Evolutionary conservation across 1,140 invertebrate species (phyloP).

Genomic region (Chymomyza costata): DNA sequence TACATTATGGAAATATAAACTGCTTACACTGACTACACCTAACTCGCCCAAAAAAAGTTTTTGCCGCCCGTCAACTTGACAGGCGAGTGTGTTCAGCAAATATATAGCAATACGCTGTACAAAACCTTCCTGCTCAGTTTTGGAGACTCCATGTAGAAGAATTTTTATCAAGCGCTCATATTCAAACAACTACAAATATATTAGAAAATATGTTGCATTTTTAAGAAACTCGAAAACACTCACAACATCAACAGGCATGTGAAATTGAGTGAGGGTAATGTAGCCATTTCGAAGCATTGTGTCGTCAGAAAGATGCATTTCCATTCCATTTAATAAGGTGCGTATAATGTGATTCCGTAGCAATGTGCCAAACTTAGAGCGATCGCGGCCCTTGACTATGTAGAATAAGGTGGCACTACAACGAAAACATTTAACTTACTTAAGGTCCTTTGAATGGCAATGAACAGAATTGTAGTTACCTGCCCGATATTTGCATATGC

Average conservation of each 20-base stretch:
- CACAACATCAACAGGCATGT: slow-evolving; percentile 95
- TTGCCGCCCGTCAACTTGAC: slow-evolving; percentile 94
- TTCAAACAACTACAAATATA: slow-evolving; percentile 86
- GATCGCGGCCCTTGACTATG: slow-evolving; percentile 91
- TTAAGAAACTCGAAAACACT: slow-evolving; percentile 57
- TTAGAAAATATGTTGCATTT: too few species aligned
- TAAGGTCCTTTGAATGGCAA: background rate
- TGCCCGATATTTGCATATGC: slow-evolving; percentile 94
- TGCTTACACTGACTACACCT: slow-evolving; percentile 88
- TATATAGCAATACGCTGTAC: slow-evolving; percentile 96
- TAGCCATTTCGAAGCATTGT: slow-evolving; percentile 98
- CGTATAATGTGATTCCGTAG: slow-evolving; percentile 88
- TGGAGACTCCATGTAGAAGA: slow-evolving; percentile 87
- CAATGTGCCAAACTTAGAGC: slow-evolving; percentile 79
- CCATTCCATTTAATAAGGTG: slow-evolving; percentile 91
- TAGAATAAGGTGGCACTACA: slow-evolving; percentile 93
- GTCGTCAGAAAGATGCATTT: slow-evolving; percentile 86
- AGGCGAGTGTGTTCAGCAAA: slow-evolving; percentile 95
- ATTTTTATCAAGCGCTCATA: slow-evolving; percentile 92
- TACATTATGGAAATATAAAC: too few species aligned
- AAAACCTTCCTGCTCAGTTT: slow-evolving; percentile 90
- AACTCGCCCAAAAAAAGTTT: slow-evolving; percentile 92
- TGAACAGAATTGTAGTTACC: slow-evolving; percentile 76
- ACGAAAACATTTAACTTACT: slow-evolving; percentile 1
- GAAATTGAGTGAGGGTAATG: slow-evolving; percentile 95